Conservation (phyloP, 2,888 invertebrate genomes). For the Leptinotarsa peninsularis region DNA sequence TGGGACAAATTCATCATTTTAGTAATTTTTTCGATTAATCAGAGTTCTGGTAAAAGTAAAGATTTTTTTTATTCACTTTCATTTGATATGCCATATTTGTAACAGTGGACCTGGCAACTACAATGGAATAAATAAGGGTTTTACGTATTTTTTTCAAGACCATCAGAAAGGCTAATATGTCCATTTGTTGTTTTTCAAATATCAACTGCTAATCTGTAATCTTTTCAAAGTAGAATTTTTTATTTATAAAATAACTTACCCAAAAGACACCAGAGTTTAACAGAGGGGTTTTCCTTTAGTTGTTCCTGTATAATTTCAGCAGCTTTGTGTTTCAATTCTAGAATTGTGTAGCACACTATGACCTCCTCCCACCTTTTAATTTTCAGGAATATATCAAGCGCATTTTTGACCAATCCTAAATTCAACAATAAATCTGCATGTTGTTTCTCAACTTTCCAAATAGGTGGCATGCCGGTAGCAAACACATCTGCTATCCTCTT, state of each 20-base stretch:
- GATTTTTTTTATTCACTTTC: too few species aligned
- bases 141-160: too few species aligned
- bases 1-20: too few species aligned
- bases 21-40: too few species aligned
- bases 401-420: constrained; percentile 86
- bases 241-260: constrained; percentile 51
- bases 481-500: constrained; percentile 74
- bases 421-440: constrained; percentile 83
- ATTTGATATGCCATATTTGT: too few species aligned
- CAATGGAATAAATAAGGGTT: too few species aligned
- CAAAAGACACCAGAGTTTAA: constrained; percentile 90
- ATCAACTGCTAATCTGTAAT: not conserved
- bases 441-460: constrained; percentile 82
- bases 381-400: constrained; percentile 81
- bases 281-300: constrained; percentile 81
- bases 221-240: not conserved
- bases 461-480: constrained; percentile 77
- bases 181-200: not conserved
- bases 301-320: constrained; percentile 89
- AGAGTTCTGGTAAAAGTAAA: too few species aligned
- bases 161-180: too few species aligned
- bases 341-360: constrained; percentile 87
- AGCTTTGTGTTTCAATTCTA: constrained; percentile 90
- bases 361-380: constrained; percentile 93
- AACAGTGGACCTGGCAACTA: too few species aligned